phyloP scores from a whole-genome alignment of 2,888 invertebrate genomes.

The Synergus laeviventris region DNA sequence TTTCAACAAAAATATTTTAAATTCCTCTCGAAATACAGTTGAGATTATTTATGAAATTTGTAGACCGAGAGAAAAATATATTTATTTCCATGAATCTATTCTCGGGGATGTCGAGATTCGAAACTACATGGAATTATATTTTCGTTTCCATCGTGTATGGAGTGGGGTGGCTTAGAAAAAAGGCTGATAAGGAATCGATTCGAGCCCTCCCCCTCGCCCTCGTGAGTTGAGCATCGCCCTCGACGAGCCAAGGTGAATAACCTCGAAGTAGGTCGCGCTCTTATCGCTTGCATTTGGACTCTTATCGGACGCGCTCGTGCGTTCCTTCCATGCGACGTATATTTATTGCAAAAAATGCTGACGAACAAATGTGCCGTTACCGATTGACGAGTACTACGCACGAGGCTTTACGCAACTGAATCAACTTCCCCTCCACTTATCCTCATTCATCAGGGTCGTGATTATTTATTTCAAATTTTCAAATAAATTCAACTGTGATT shows the following conservation, averaged over 20 bases:
- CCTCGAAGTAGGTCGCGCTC: constrained; percentile 73
- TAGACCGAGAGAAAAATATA: not conserved
- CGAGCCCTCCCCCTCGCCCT: constrained; percentile 5
- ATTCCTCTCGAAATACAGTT: not conserved
- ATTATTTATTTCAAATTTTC: not conserved
- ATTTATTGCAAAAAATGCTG: constrained; percentile 37
- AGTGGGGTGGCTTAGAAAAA: not conserved
- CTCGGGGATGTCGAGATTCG: not conserved
- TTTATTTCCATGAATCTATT: not conserved
- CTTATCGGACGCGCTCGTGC: constrained; percentile 63
- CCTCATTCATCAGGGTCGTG: constrained; percentile 1
- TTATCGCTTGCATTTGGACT: constrained; percentile 66
- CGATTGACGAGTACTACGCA: constrained; percentile 14
- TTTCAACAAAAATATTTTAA: too few relatives aligned
- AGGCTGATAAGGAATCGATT: constrained; percentile 31
- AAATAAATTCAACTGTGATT: too few relatives aligned
- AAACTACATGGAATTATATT: not conserved
- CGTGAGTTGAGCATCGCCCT: constrained; percentile 29
- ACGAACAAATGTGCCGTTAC: constrained; percentile 31
- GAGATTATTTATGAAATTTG: not conserved
- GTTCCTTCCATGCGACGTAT: constrained; percentile 14
- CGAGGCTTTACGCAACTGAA: constrained; percentile 17
- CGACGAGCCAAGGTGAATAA: constrained; percentile 71
- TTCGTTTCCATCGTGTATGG: not conserved
- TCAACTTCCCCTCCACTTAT: constrained; percentile 8